These are phyloP conservation scores for Brachyistius frenatus DNA, from an alignment of 2,113 vertebrate species.

Conservation along the genomic window DNA sequence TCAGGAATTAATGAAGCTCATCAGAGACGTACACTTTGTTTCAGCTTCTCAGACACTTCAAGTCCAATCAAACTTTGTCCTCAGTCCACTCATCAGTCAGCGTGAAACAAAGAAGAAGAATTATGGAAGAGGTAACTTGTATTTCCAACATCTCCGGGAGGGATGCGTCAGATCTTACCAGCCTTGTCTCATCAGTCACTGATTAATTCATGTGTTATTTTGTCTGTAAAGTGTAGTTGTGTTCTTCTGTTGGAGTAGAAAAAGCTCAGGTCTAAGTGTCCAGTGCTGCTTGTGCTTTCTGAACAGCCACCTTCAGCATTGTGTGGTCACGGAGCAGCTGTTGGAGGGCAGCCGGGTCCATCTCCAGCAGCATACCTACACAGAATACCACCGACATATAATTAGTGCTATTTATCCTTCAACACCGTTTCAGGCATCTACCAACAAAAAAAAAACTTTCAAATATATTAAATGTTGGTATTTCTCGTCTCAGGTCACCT, in stretches of 20 bases:
- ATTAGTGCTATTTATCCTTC: neutral
- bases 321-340: constrained; percentile 76
- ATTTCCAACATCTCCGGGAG: neutral
- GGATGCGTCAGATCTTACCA: too few relatives aligned
- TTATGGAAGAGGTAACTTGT: neutral
- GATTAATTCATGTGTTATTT: neutral
- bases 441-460: neutral
- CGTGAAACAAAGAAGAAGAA: neutral
- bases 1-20: neutral
- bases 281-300: constrained; percentile 81
- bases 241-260: neutral
- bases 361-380: constrained; percentile 86
- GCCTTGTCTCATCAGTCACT: neutral
- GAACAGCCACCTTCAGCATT: constrained; percentile 81
- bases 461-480: neutral
- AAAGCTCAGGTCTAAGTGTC: constrained; percentile 26
- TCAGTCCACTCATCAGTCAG: neutral
- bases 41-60: neutral
- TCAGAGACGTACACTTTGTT: neutral
- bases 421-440: neutral
- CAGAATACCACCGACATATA: neutral
- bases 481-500: constrained; percentile 66
- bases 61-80: neutral
- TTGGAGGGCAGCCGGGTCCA: constrained; percentile 76
- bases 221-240: neutral